These are phyloP conservation scores for Rhinella marina DNA, from an alignment of 2,797 vertebrate genomes.

Conservation along the genomic window DNA sequence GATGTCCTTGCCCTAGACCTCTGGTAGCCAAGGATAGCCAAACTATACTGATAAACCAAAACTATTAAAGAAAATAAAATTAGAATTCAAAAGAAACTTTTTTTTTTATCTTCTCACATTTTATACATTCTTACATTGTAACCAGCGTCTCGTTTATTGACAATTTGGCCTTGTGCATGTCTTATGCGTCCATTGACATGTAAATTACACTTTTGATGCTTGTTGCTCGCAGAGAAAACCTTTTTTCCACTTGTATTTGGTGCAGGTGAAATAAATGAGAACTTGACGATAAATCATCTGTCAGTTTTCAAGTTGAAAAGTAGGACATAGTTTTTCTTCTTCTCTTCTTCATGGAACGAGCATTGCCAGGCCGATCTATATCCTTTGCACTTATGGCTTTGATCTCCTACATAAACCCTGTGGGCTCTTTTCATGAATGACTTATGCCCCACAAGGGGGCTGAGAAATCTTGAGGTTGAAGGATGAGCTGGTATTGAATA, in stretches of 20 bases:
- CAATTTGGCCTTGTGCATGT: not conserved
- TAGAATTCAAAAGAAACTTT: not conserved
- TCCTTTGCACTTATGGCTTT: slow-evolving; percentile 58
- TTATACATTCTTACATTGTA: not conserved
- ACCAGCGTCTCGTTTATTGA: not conserved
- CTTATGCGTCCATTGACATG: not conserved
- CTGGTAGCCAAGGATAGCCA: not conserved
- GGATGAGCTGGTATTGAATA: slow-evolving; percentile 55
- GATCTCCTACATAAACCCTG: slow-evolving; percentile 58
- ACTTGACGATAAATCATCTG: slow-evolving; percentile 56
- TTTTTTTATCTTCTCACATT: not conserved
- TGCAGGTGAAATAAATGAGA: slow-evolving; percentile 43
- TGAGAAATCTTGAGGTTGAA: slow-evolving; percentile 60
- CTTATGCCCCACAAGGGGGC: slow-evolving; percentile 61
- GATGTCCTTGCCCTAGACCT: not conserved
- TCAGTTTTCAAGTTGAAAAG: slow-evolving; percentile 54
- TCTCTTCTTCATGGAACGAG: slow-evolving; percentile 42
- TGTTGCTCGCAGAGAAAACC: not conserved
- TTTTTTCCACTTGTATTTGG: slow-evolving; percentile 21
- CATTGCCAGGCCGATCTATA: slow-evolving; percentile 55
- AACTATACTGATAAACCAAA: not conserved
- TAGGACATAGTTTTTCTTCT: slow-evolving; percentile 45
- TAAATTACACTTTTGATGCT: slow-evolving; percentile 4
- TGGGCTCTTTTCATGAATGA: slow-evolving; percentile 61
- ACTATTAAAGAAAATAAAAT: not conserved